Evolutionary conservation across 2,888 invertebrate species (phyloP).

Genomic region (Chymomyza procnemis): DNA sequence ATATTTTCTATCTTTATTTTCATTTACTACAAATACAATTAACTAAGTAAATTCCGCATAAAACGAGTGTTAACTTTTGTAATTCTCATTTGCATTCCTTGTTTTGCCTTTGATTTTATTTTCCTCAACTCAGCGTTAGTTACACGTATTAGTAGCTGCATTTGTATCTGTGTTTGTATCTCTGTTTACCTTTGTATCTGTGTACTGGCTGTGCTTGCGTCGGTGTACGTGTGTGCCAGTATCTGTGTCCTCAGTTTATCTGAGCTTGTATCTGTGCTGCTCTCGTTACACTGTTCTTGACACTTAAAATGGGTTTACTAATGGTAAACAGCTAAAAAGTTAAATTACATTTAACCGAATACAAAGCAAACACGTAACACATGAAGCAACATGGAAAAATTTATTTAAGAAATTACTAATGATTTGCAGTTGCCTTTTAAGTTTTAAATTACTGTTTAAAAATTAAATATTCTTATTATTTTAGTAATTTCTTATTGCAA

Average conservation of each 20-base stretch:
- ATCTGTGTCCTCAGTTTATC: background rate
- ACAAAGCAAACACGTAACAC: background rate
- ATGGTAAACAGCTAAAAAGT: slow-evolving; percentile 21
- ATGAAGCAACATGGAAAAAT: background rate
- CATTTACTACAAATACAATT: background rate
- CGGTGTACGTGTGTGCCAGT: background rate
- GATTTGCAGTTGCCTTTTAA: too few relatives aligned
- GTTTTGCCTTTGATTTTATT: background rate
- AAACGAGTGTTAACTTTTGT: background rate
- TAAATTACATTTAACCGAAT: slow-evolving; percentile 30
- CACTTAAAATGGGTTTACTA: slow-evolving; percentile 16
- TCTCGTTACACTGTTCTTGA: slow-evolving; percentile 23
- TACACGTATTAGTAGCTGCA: too few relatives aligned
- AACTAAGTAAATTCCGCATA: background rate
- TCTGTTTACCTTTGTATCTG: too few relatives aligned
- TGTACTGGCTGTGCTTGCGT: too few relatives aligned
- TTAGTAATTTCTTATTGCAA: too few relatives aligned
- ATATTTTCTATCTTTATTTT: background rate
- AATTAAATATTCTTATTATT: too few relatives aligned
- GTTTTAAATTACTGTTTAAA: too few relatives aligned
- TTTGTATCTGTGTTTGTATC: too few relatives aligned
- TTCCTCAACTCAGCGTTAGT: background rate
- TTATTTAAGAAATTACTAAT: too few relatives aligned
- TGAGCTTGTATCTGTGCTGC: background rate
- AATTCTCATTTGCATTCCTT: background rate